Evolutionary conservation across 2,888 invertebrate genomes (phyloP).

Genomic region (Lumbricus terrestris): DNA sequence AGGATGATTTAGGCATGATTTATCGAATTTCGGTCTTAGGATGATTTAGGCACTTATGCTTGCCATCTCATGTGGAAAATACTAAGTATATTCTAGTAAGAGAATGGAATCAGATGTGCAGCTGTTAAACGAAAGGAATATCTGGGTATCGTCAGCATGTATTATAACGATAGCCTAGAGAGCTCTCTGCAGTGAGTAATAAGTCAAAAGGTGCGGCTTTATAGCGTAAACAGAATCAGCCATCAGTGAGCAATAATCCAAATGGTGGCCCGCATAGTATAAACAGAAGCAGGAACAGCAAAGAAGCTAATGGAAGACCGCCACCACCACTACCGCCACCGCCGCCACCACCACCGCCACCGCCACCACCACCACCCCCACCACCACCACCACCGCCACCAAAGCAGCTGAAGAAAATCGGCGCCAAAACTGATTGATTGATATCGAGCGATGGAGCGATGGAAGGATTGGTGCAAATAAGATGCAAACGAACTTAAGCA

Average conservation of each 20-base stretch:
- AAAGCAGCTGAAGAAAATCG: not conserved
- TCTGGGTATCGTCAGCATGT: not conserved
- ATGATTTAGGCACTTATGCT: not conserved
- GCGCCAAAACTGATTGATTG: not conserved
- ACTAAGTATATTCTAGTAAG: not conserved
- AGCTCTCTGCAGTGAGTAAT: not conserved
- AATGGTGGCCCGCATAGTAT: too few species aligned
- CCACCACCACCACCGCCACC: too few species aligned
- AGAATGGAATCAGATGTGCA: not conserved
- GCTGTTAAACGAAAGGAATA: not conserved
- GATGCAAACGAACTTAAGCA: not conserved
- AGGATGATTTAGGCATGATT: not conserved
- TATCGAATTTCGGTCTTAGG: not conserved
- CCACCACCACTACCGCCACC: too few species aligned
- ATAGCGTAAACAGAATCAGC: not conserved
- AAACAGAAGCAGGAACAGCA: not conserved
- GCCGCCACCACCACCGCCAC: too few species aligned
- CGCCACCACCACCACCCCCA: too few species aligned
- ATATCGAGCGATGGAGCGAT: not conserved
- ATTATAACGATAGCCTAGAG: not conserved
- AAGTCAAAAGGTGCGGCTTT: not conserved
- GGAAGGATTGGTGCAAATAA: not conserved
- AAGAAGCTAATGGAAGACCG: not conserved
- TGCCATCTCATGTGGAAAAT: not conserved
- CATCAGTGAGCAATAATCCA: too few species aligned